Percentiles rank a stretch among this genome's conserved stretches.
Conservation (phyloP, 2,888 invertebrate species). For the Luffia ferchaultella region DNA sequence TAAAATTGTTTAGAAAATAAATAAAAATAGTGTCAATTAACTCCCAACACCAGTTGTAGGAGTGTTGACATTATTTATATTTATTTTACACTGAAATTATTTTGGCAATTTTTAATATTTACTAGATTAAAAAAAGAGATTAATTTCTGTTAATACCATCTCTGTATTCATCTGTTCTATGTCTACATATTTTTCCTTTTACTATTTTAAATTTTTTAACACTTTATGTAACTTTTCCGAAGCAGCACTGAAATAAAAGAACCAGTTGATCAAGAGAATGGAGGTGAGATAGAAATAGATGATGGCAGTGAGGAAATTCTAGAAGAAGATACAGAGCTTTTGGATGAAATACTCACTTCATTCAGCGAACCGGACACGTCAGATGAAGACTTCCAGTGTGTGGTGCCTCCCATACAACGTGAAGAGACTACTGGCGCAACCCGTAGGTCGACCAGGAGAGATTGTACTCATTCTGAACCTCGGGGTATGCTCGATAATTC, state of each 20-base stretch:
- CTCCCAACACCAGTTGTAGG: no score
- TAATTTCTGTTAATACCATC: slow-evolving; percentile 4
- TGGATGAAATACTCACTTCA: background rate
- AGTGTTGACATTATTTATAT: no score
- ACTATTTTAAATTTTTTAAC: no score
- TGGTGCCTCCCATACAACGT: background rate
- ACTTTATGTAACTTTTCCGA: no score
- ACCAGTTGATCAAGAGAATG: background rate
- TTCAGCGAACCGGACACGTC: background rate
- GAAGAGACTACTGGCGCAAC: background rate
- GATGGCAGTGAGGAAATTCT: slow-evolving; percentile 18
- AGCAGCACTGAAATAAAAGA: background rate
- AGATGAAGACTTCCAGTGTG: background rate
- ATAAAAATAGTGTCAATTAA: no score
- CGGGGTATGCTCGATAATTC: background rate
- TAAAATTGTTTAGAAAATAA: no score
- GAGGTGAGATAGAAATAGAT: background rate
- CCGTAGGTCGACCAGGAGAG: background rate
- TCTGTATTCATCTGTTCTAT: no score
- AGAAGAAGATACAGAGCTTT: slow-evolving; percentile 10
- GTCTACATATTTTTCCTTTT: no score
- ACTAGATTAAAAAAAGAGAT: background rate
- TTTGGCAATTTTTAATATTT: background rate
- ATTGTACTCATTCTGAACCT: background rate
- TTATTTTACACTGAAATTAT: no score